Evolutionary conservation across 2,888 invertebrate species (phyloP).

Genomic region (Parnassius orleans): DNA sequence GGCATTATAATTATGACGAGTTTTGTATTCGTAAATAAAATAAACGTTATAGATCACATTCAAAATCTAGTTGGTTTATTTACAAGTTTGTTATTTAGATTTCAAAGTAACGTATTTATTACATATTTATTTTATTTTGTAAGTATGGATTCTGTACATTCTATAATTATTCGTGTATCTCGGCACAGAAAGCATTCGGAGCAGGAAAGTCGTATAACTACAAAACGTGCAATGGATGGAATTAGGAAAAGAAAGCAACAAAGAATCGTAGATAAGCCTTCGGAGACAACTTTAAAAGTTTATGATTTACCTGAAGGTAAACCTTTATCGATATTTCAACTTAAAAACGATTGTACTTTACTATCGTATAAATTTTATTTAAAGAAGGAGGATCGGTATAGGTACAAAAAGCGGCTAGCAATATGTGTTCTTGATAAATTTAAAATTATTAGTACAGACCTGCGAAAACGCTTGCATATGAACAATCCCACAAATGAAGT

Average conservation of each 20-base stretch:
- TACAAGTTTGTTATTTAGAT: conserved; percentile 7
- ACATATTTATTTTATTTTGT: conserved; percentile 9
- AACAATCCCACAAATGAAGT: conserved; percentile 45
- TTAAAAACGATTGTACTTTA: conserved; percentile 48
- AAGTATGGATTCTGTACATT: conserved; percentile 40
- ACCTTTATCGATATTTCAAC: conserved; percentile 38
- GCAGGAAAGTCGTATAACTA: conserved; percentile 6
- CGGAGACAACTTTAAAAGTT: conserved; percentile 35
- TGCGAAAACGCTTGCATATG: conserved; percentile 44
- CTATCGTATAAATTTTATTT: conserved; percentile 51
- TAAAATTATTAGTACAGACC: conserved; percentile 48
- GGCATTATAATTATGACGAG: background rate
- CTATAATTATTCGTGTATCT: conserved; percentile 45
- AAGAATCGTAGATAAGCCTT: conserved; percentile 33
- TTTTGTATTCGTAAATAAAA: conserved; percentile 1
- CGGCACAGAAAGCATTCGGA: conserved; percentile 37
- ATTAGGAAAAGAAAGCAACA: background rate
- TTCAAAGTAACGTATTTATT: conserved; percentile 9
- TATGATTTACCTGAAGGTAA: conserved; percentile 40
- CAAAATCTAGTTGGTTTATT: conserved; percentile 43
- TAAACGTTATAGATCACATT: background rate
- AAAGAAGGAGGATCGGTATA: conserved; percentile 45
- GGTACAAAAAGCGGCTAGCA: conserved; percentile 40
- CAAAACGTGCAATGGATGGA: background rate
- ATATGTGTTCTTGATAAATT: conserved; percentile 49